Percentiles rank a stretch among this genome's conserved stretches.
These are phyloP conservation scores for Tachystola acroxantha DNA, from an alignment of 2,888 invertebrate genomes.

Conservation along the genomic window DNA sequence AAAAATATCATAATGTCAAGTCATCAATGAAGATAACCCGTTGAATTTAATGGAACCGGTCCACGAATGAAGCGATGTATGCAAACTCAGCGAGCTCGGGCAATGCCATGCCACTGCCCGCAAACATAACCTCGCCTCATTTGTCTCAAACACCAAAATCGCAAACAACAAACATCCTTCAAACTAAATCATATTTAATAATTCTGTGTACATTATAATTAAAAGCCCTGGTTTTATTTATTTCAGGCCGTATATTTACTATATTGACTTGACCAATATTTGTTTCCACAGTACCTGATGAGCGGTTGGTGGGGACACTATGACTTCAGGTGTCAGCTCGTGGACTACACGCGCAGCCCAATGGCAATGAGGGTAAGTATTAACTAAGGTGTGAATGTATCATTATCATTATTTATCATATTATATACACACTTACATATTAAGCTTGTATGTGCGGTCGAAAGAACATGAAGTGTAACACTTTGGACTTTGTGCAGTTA, in stretches of 20 bases:
- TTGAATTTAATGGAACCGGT: too few species aligned
- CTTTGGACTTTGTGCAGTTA: too few species aligned
- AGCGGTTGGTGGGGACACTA: conserved; percentile 91
- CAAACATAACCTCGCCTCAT: not conserved
- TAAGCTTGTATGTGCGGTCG: too few species aligned
- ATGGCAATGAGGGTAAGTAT: conserved; percentile 81
- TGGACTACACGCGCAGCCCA: conserved; percentile 88
- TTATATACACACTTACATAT: too few species aligned
- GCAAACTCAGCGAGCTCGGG: too few species aligned
- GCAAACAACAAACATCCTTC: conserved; percentile 3
- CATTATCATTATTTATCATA: too few species aligned
- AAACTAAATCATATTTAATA: conserved; percentile 1
- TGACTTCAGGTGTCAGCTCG: conserved; percentile 92
- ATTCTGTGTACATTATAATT: not conserved
- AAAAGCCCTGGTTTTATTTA: not conserved
- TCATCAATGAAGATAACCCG: too few species aligned
- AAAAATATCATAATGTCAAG: too few species aligned
- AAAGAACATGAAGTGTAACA: too few species aligned
- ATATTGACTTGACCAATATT: conserved; percentile 5
- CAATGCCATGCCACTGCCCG: conserved; percentile 1
- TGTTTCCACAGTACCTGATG: conserved; percentile 77
- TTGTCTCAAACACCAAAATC: not conserved
- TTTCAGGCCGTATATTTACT: not conserved
- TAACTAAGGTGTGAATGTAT: too few species aligned
- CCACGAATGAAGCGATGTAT: too few species aligned